Evolutionary conservation across 2,797 vertebrate species (phyloP), one percentile per base, ranked within the genome.

Genomic region (Clarias pachynema): DNA sequence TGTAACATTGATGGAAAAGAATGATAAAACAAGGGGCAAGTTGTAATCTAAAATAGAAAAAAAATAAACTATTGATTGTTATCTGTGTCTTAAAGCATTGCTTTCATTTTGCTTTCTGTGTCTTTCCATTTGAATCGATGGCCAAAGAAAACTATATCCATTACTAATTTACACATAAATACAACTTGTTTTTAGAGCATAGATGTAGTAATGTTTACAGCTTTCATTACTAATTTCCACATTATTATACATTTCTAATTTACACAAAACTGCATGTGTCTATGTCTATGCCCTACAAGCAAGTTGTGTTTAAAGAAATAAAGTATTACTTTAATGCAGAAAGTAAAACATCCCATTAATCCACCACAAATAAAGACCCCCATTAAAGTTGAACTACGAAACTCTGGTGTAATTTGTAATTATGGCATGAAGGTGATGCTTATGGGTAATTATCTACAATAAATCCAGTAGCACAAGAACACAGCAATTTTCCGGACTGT

Each of bases 351-450:
- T 29, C 26, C 16, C 5, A 15, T 56, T 26, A 56, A 3, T 18
- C 29, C n/a, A 56, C 15, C 16, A 75, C 26, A 75, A 20, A 29
- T 6, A 75, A 56, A 12, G 37, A 72, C 37, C 24, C 37, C 66
- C 18, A 69, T 12, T 69, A 72, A 56, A 75, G 6, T 3, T 75
- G 70, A 73, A 73, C 70, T n/a, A 73, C 44, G 40, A 29, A 74
- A 26, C n/a, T 75, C 72, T 1, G n/a, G 5, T 49, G 53, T 74
- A 29, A 18, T 53, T 29, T 74, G 14, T 75, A 56, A 29, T 75
- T 29, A 26, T 3, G n/a, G 16, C 73, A 20, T 56, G 44, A 53
- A 75, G 73, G 26, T 3, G 26, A 75, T 56, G 26, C 15, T 56
- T 56, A 29, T 53, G 44, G 49, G 49, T 18, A 75, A 56, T 56